Evolutionary conservation across 2,888 invertebrate genomes (phyloP), one percentile per base, ranked within the genome.

Genomic region (Thymelicus lineola): DNA sequence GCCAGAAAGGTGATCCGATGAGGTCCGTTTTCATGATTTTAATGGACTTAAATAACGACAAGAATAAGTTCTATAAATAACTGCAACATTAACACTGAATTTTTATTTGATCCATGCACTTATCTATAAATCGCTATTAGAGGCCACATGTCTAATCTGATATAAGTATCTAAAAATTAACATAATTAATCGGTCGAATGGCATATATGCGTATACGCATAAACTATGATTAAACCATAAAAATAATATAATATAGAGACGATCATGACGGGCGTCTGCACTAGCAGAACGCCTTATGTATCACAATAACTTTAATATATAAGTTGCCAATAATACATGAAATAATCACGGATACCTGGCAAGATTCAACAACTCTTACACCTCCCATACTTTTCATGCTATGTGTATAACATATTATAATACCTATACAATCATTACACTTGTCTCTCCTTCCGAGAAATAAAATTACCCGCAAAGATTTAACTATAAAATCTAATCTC

Each of bases 401-500:
- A 79, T 75, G 78, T 80, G 80, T 83, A 83, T 83, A 83, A 83
- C 48, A 17, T 83, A 88, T 86, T 88, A 17, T 83, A 88, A 86
- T 88, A 82, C 79, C 84, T 89, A 90, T 77, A 86, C 83, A 86
- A 88, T 59, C 36, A 10, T n/a, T 89, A 90, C 88, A 90, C 87
- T 82, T 87, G 77, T 85, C 85, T 83, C 82, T 83, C 46, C 84
- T 86, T 86, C 82, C 83, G 84, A 86, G 86, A 87, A 88, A 89
- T 86, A 83, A 64, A 69, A 83, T 84, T 86, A 89, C 82, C 83
- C 85, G 86, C 87, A 87, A 85, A 85, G 82, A 85, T 87, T 85
- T 87, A 87, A 84, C 87, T 90, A 89, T 90, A 88, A 86, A 89
- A 88, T 90, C 89, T 91, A 91, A 89, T 87, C 83, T 90, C 89